Evolutionary conservation across 1,140 invertebrate genomes (phyloP), one percentile per base, ranked within the genome.

Genomic region (Sitobion miscanthi): DNA sequence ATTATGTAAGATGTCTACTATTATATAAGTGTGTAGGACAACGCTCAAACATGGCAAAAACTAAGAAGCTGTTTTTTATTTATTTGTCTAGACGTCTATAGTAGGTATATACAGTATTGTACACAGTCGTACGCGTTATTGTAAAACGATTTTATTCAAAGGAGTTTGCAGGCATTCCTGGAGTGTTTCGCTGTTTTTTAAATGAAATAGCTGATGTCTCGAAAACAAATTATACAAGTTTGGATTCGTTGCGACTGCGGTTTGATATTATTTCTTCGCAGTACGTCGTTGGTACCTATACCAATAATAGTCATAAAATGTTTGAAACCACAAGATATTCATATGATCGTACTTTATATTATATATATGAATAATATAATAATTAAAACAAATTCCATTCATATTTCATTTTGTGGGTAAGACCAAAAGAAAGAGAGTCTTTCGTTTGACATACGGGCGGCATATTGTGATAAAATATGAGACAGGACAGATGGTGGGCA

Each of bases 371-470:
- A 54, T 49, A 87, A 49, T 89, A 89, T n/a, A 54, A 30, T 54
- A 45, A 52, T 35, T 35, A 49, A 89, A 54, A 57, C 38, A 1
- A 69, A 45, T 69, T 45, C 25, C 89, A 69, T 69, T 62, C 89
- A 45, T 69, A n/a, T 69, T 69, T 69, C 25, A 20, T 90, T 90
- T 45, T 45, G 23, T 45, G 35, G 23, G 38, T 21, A 69, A 69
- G 38, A 69, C 14, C 54, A 45, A 23, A 57, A 62, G 38, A 45
- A 69, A 90, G 45, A 69, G 57, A 90, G 11, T 54, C 89, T 23
- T 11, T 90, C 57, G 89, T 62, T 90, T 69, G 89, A 93, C 91
- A 93, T 86, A 93, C 82, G 91, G 88, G 91, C 91, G 77, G 91
- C 91, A 52, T 93, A 77, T 77, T 77, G 77, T 54, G 77, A 93